Evolutionary conservation across 2,113 vertebrate genomes (phyloP), one percentile per base, ranked within the genome.

Genomic region (Macrotis lagotis): DNA sequence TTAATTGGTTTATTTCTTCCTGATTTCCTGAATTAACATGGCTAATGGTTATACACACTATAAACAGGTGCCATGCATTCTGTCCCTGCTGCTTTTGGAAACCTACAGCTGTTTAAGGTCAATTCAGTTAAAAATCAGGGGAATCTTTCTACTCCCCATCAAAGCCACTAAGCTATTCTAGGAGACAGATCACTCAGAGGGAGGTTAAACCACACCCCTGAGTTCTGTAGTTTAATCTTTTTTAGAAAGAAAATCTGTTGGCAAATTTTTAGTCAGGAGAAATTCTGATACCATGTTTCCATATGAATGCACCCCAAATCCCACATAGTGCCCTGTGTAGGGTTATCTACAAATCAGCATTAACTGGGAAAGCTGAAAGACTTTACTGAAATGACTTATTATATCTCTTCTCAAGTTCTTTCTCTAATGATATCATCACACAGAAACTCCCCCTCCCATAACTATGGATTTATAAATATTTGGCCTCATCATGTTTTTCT

Each of bases 1-100:
- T 90, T 92, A 44, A 74, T 51, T 51, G 48, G 28, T 37, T 26
- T 89, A 47, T 94, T 94, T 93, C 49, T 88, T 90, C 92, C 14
- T 50, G 1, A 8, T 59, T 92, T 93, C 51, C 28, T 3, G 25
- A 83, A 11, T 55, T 90, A 91, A 83, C 44, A 49, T 91, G 90
- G 91, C n/a, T 93, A 93, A 44, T 12, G 48, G 28, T 50, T 59
- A 12, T 24, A 24, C 14, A 31, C 53, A 50, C 53, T 26, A 47
- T 26, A 74, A 93, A n/a, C 48, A 93, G 91, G 47, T 88, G 8
- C 47, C 66, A 50, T 55, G 28, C 14, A 5, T 25, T 90, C 89
- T 92, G 48, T 88, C 14, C 48, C 28, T 51, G n/a, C 16, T 31
- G 48, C 51, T 8, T 12, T 50, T 8, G 22, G 2, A 50, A 90